Evolutionary conservation across 2,113 vertebrate genomes (phyloP).

Genomic region (Phoxinus phoxinus): DNA sequence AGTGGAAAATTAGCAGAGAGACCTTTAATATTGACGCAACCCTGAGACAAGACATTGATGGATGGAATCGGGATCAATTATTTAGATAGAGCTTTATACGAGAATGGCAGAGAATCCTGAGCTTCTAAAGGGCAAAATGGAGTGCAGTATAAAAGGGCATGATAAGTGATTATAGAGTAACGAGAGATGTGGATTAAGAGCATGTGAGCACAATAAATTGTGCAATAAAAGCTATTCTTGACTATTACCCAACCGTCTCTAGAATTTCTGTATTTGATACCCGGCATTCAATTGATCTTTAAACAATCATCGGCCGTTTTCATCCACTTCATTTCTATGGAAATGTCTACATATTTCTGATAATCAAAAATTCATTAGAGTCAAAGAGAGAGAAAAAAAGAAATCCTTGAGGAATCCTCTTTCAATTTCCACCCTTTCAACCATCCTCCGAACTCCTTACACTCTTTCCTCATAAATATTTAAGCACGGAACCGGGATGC

Average conservation of each 20-base stretch:
- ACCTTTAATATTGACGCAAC: conserved; percentile 33
- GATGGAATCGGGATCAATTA: conserved; percentile 34
- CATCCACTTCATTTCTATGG: conserved; percentile 17
- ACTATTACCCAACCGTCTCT: background rate
- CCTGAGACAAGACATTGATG: conserved; percentile 26
- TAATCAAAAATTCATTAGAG: conserved; percentile 42
- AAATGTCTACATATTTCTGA: conserved; percentile 34
- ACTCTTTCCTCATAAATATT: conserved; percentile 61
- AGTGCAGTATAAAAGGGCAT: background rate
- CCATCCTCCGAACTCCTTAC: conserved; percentile 7
- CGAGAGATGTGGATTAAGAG: conserved; percentile 14
- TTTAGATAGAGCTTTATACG: conserved; percentile 29
- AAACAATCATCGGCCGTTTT: conserved; percentile 8
- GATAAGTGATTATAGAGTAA: conserved; percentile 21
- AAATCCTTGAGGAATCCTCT: conserved; percentile 37
- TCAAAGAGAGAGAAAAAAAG: conserved; percentile 37
- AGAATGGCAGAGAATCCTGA: conserved; percentile 9
- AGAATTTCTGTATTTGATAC: conserved; percentile 15
- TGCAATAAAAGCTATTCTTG: background rate
- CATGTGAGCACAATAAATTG: background rate
- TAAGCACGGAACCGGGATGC: conserved; percentile 50
- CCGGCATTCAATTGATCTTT: background rate
- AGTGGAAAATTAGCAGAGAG: conserved; percentile 4
- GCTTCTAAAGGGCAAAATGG: conserved; percentile 18
- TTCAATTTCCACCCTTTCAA: conserved; percentile 27